Base-by-base conservation (phyloP, 2,113 vertebrate species). In the Lethenteron reissneri region DNA sequence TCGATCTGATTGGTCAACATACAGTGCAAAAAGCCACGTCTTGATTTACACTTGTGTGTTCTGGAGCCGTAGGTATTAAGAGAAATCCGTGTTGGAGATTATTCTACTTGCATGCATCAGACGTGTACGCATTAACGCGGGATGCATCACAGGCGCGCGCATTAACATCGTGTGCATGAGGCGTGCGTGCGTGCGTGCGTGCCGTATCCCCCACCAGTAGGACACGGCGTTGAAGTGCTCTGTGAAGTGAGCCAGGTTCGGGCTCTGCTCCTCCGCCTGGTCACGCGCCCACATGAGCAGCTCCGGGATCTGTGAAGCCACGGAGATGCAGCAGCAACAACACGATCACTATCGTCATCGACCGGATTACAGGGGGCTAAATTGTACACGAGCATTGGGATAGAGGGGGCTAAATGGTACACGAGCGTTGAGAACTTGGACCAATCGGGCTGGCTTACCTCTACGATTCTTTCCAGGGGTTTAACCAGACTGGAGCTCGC, bases 241-340 rank as follows among this genome's bases (percentile, higher is more conserved):
- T 11, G 64, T 68, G 64, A 68, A 68, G n/a, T 68, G n/a, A 21
- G 64, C 64, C 64, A 68, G 64, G 64, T 68, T 68, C 25, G 64
- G 64, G 64, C 64, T 68, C 64, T 68, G 64, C 64, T 68, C 64
- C 25, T 68, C 64, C 25, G 64, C 64, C 64, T 17, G 64, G n/a
- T 68, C 64, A n/a, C 25, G 64, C n/a, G 64, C 25, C 64, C 64
- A 68, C 64, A 68, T n/a, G 9, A 68, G 64, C 64, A 68, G 64
- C 64, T 68, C 64, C 25, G 64, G 64, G 64, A 68, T 68, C 64
- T 68, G 64, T n/a, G 25, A 17, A 25, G 64, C 64, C n/a, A n/a
- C n/a, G n/a, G 64, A 41, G 41, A 41, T 41, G 64, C 25, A n/a
- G n/a, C 8, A 68, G 64, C n/a, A 25, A 17, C 64, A 25, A n/a